These are phyloP conservation scores for Phyllostomus hastatus DNA, from an alignment of 2,113 vertebrate species.

Conservation along the genomic window DNA sequence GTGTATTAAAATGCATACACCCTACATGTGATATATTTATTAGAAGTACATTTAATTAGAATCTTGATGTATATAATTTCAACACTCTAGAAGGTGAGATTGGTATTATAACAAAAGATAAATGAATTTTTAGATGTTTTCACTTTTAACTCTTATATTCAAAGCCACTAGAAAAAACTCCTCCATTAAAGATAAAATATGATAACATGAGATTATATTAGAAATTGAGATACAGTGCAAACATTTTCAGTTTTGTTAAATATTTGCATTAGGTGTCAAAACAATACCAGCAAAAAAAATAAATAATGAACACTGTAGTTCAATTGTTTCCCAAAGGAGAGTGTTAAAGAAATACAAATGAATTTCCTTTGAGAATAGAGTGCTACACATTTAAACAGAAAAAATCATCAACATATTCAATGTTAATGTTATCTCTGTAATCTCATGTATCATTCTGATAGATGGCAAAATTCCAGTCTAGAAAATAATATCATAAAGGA, in stretches of 20 bases:
- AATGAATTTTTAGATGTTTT: not conserved
- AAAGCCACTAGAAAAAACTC: not conserved
- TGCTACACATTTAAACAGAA: slow-evolving; percentile 41
- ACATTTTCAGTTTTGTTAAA: slow-evolving; percentile 37
- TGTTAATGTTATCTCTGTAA: slow-evolving; percentile 22
- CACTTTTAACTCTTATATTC: not conserved
- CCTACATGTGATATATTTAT: not conserved
- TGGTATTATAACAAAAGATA: not conserved
- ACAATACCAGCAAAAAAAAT: slow-evolving; percentile 16
- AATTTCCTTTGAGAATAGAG: slow-evolving; percentile 55
- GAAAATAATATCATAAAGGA: not conserved
- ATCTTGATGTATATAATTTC: not conserved
- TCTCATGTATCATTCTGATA: slow-evolving; percentile 23
- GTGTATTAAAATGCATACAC: not conserved
- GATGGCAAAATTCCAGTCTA: not conserved
- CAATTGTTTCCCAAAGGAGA: slow-evolving; percentile 41
- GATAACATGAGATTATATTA: slow-evolving; percentile 37
- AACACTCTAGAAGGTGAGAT: not conserved
- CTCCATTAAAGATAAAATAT: not conserved
- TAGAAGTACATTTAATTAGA: slow-evolving; percentile 23
- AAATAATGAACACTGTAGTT: slow-evolving; percentile 55
- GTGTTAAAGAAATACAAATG: slow-evolving; percentile 47
- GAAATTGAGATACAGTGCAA: not conserved
- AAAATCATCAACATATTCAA: slow-evolving; percentile 21
- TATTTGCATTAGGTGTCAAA: slow-evolving; percentile 40